These are phyloP conservation scores for Amphiprion clarkii DNA, from an alignment of 2,797 vertebrate genomes.

Conservation along the genomic window DNA sequence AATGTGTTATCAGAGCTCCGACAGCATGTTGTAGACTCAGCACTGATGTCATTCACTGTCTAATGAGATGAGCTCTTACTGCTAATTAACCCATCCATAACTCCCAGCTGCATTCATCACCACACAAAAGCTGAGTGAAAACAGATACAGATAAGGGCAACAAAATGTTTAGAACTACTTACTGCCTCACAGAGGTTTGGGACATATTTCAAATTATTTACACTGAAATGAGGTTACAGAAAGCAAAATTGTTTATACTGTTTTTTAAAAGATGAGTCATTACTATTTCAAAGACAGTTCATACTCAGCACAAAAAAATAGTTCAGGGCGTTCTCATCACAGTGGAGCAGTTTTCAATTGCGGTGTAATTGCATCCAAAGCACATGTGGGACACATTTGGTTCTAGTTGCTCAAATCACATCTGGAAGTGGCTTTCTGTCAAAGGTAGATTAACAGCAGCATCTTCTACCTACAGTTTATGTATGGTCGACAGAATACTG, in stretches of 20 bases:
- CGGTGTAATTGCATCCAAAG: neutral
- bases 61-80: constrained; percentile 84
- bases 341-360: neutral
- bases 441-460: neutral
- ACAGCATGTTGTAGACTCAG: constrained; percentile 67
- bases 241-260: neutral
- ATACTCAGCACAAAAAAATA: too few relatives aligned
- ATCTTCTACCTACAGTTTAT: neutral
- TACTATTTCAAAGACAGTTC: neutral
- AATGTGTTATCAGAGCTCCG: constrained; percentile 75
- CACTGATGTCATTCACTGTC: constrained; percentile 70
- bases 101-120: constrained; percentile 82
- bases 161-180: constrained; percentile 37
- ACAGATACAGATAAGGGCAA: constrained; percentile 69
- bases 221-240: neutral
- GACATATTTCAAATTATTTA: constrained; percentile 7
- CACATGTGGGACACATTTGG: neutral
- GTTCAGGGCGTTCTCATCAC: neutral
- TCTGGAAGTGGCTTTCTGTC: neutral
- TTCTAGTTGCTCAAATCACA: neutral
- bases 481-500: neutral
- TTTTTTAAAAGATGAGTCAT: constrained; percentile 7
- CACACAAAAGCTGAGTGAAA: constrained; percentile 73
- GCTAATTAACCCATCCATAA: constrained; percentile 85
- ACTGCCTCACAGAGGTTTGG: constrained; percentile 25